Evolutionary conservation across 2,113 vertebrate genomes (phyloP).

Genomic region (Notiomystis cincta): DNA sequence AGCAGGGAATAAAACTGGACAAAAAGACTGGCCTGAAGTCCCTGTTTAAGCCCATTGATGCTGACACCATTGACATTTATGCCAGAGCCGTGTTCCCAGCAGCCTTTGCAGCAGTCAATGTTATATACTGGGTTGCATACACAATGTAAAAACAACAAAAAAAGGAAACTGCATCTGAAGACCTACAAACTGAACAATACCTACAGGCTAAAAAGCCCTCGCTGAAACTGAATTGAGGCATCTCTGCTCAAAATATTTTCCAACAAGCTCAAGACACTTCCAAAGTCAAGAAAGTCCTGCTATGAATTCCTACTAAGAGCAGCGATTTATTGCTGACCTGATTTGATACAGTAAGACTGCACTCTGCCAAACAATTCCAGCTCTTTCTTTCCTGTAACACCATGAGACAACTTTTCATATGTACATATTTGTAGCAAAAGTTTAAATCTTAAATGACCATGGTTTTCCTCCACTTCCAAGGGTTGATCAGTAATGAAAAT

Average conservation of each 20-base stretch:
- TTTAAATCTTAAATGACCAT: not conserved
- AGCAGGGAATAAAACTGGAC: constrained; percentile 51
- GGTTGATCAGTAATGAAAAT: not conserved
- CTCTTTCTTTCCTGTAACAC: not conserved
- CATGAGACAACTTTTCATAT: not conserved
- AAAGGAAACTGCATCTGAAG: not conserved
- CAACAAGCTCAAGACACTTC: not conserved
- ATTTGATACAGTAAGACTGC: not conserved
- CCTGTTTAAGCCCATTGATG: constrained; percentile 90
- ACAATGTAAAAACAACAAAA: constrained; percentile 77
- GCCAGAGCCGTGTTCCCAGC: constrained; percentile 93
- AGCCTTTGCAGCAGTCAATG: constrained; percentile 92
- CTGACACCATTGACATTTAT: constrained; percentile 95
- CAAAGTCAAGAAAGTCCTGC: not conserved
- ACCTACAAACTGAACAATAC: not conserved
- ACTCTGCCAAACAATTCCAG: not conserved
- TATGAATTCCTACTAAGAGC: not conserved
- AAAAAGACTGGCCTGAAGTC: constrained; percentile 84
- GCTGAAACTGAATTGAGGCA: not conserved
- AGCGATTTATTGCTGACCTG: not conserved
- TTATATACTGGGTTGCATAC: constrained; percentile 97
- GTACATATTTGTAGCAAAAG: constrained; percentile 40
- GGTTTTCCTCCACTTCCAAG: not conserved
- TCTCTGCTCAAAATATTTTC: not conserved
- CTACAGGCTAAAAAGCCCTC: not conserved